These are phyloP conservation scores for Papilio protenor DNA, from an alignment of 2,888 invertebrate species.

Conservation along the genomic window DNA sequence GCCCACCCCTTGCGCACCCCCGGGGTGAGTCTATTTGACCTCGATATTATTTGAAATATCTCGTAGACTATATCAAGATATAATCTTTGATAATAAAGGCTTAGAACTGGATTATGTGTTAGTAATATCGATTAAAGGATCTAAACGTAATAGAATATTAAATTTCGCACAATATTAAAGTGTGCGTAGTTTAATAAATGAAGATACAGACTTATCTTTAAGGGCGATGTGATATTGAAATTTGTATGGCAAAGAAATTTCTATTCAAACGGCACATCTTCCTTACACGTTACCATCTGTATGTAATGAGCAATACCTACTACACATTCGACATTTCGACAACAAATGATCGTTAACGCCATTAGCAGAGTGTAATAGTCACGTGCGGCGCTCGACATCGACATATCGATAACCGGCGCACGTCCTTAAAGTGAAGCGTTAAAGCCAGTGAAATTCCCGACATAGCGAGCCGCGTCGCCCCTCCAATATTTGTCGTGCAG, in stretches of 20 bases:
- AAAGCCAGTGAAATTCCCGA: slow-evolving; percentile 64
- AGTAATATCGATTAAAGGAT: background rate
- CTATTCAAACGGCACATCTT: background rate
- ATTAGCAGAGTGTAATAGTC: slow-evolving; percentile 31
- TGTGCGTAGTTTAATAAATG: background rate
- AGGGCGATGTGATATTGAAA: background rate
- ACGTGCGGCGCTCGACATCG: slow-evolving; percentile 49
- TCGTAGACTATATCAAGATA: slow-evolving; percentile 1
- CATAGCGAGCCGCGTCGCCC: slow-evolving; percentile 59
- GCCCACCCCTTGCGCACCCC: slow-evolving; percentile 11
- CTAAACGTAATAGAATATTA: background rate
- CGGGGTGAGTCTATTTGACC: slow-evolving; percentile 49
- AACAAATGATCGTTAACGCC: slow-evolving; percentile 25
- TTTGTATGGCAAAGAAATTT: background rate
- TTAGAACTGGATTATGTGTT: background rate
- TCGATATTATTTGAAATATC: slow-evolving; percentile 46
- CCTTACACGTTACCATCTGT: background rate
- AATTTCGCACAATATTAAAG: background rate
- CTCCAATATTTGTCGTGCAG: slow-evolving; percentile 65
- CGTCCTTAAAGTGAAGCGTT: slow-evolving; percentile 53
- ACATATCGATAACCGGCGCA: slow-evolving; percentile 59
- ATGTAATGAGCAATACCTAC: slow-evolving; percentile 37
- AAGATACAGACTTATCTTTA: background rate
- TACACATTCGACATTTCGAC: slow-evolving; percentile 34
- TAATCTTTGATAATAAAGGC: slow-evolving; percentile 17